Base-by-base conservation (phyloP, 2,888 invertebrate species). In the Monoplex corrugatus region DNA sequence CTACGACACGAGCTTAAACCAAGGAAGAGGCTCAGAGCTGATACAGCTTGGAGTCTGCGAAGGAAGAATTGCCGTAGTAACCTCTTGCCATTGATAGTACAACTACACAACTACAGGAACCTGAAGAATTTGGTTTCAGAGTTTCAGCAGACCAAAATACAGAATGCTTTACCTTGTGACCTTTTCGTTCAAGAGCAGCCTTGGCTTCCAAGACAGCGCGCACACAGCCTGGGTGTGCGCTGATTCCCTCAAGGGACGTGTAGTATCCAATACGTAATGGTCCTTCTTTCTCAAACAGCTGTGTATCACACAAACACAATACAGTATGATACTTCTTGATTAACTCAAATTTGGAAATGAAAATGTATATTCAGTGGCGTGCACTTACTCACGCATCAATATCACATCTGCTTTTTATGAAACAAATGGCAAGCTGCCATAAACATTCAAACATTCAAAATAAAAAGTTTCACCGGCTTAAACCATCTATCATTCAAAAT, bases 241-340 rank as follows among this genome's bases (percentile, higher is more conserved):
- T 83, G 28, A 87, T n/a, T 3, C 84, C 32, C 10, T 50, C 78
- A 8, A 88, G 43, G 23, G 38, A 72, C n/a, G 82, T 75, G 80
- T 72, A 89, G 68, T 50, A 90, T 8, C 90, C 90, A 45, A 89
- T 87, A n/a, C 89, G 80, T 43, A 89, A 72, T 28, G n/a, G 80
- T 16, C 50, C 38, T 72, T 45, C 40, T 23, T 68, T 35, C 35
- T 63, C 80, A 40, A 89, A 89, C 43, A 90, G 10, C 90, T 89
- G 57, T 28, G 40, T 6, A 82, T n/a, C n/a, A n/a, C n/a, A n/a
- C n/a, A n/a, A n/a, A n/a, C n/a, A n/a, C n/a, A 43, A 82, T 8
- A 28, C 23, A 80, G 32, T 50, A 78, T 63, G 87, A 82, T 57
- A 40, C 44, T 50, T 44, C 72, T 43, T 6, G 35, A 38, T 80